Evolutionary conservation across 2,113 vertebrate species (phyloP), one percentile per base, ranked within the genome.

Genomic region (Sorex araneus): DNA sequence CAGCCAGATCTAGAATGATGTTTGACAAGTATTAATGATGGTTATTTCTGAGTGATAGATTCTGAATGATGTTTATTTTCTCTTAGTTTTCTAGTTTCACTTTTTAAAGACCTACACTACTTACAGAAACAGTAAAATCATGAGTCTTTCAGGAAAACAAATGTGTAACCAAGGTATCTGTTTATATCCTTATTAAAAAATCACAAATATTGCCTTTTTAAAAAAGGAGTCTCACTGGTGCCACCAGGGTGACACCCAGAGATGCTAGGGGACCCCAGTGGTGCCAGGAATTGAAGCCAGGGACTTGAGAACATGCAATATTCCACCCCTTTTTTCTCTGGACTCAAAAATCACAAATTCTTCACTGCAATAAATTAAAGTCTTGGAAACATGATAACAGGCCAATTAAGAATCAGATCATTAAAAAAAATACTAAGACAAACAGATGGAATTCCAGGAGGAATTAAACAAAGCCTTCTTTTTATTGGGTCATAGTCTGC

Each of bases 341-440:
- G 91, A 75, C 36, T 21, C 57, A 60, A 19, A 90, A 84, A 81
- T 83, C 40, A 18, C 28, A 84, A 85, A 25, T 83, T 79, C 30
- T 67, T 79, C 75, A 92, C 43, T 92, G 36, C 12, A 85, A 4
- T 36, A 94, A 84, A 84, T 70, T 57, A 76, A 92, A 90, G 78
- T 89, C 60, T 90, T 90, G 54, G 70, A 75, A 70, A 73, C 73
- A 90, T 4, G 15, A 80, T 60, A 88, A 90, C 93, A 32, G 90
- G 88, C 23, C 6, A 87, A 63, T n/a, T 67, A 84, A 69, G 75
- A 66, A 47, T 43, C 85, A 76, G 70, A 60, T 93, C 28, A 73
- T 45, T 93, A 75, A 15, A 85, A 85, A 86, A 94, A 96, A 75
- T 75, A 84, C 32, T 64, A 67, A 91, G 21, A 30, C 81, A 90